Percentiles rank a stretch among this genome's conserved stretches.
phyloP scores from a whole-genome alignment of 2,888 invertebrate species.

The Megaustenia siamemsis region DNA sequence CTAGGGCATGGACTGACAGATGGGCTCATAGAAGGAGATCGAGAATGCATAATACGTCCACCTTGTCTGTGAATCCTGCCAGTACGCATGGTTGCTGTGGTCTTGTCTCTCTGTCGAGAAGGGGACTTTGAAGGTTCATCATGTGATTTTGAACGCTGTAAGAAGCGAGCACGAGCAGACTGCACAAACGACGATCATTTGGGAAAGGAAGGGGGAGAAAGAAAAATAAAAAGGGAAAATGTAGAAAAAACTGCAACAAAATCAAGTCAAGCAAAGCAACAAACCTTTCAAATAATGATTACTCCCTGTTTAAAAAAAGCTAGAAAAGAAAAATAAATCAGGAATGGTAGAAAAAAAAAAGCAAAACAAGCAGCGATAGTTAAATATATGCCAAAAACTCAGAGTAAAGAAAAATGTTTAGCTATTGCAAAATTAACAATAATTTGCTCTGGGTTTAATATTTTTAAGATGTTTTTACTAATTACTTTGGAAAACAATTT shows the following conservation, averaged over 20 bases:
- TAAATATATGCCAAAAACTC: no score
- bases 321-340: background rate
- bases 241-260: slow-evolving; percentile 35
- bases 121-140: slow-evolving; percentile 74
- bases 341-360: background rate
- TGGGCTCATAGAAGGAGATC: slow-evolving; percentile 77
- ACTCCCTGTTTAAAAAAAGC: slow-evolving; percentile 2
- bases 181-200: slow-evolving; percentile 55
- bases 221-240: slow-evolving; percentile 25
- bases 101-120: slow-evolving; percentile 54
- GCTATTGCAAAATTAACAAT: no score
- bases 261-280: slow-evolving; percentile 38
- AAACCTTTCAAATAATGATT: background rate
- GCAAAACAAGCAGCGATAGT: no score
- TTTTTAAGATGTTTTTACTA: no score
- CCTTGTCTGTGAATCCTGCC: slow-evolving; percentile 78
- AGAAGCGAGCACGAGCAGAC: slow-evolving; percentile 73
- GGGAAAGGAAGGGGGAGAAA: slow-evolving; percentile 13
- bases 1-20: slow-evolving; percentile 75
- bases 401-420: no score
- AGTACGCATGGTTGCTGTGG: slow-evolving; percentile 48
- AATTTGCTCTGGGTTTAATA: no score
- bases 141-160: slow-evolving; percentile 78
- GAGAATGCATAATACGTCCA: slow-evolving; percentile 73
- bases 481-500: no score